A percentile compares a stretch with the other conserved stretches of the same genome.
Conservation (phyloP, 1,140 invertebrate genomes). For the Bombus soroeensis region DNA sequence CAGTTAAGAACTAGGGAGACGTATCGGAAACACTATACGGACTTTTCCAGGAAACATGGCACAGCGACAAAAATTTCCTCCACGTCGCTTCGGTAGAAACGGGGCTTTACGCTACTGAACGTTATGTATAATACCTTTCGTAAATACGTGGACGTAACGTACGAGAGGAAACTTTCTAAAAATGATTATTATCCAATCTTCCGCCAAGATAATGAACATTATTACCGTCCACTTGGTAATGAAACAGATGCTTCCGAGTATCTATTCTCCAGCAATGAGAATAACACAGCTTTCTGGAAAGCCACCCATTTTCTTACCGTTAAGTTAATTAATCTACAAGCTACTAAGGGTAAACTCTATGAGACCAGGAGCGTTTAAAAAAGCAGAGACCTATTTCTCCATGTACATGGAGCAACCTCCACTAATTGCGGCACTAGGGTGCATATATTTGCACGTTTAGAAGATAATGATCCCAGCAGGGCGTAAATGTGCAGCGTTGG, state of each 20-base stretch:
- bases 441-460: conserved; percentile 23
- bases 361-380: not conserved
- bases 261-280: not conserved
- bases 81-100: too few species aligned
- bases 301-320: not conserved
- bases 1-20: too few species aligned
- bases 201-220: not conserved
- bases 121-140: not conserved
- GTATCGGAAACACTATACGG: accelerated
- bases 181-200: conserved; percentile 4
- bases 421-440: conserved; percentile 8
- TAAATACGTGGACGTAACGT: not conserved
- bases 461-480: not conserved
- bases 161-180: conserved; percentile 10
- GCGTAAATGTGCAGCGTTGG: not conserved
- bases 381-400: not conserved
- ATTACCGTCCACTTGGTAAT: not conserved
- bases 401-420: not conserved
- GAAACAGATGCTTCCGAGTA: not conserved
- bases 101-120: not conserved
- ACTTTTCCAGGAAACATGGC: too few species aligned
- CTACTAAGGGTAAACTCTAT: too few species aligned
- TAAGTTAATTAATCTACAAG: not conserved
- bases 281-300: not conserved
- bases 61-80: too few species aligned